Base-by-base conservation (phyloP, 2,113 vertebrate species). In the Amphilophus citrinellus region DNA sequence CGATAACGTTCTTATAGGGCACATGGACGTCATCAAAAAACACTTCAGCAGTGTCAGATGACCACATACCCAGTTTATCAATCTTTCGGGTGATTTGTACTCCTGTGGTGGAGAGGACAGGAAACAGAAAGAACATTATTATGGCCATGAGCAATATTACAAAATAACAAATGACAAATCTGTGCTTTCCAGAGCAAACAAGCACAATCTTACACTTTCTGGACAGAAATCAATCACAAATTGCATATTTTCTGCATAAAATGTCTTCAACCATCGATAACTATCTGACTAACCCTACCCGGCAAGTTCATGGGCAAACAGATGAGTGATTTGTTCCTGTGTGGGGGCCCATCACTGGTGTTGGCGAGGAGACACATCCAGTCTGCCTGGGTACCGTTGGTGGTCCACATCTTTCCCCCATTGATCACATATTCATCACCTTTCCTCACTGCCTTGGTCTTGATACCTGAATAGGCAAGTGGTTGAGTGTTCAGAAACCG, bases 361-460 rank as follows among this genome's bases (percentile, higher is more conserved):
- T 97, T 97, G 75, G 96, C 96, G 7, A 96, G 88, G 3, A 97
- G 94, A 89, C 96, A 97, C 95, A 97, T 97, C 96, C 96, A 96
- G 86, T 98, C 96, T 0, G 96, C 97, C 88, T 97, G 96, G 76
- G 92, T 93, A 3, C 97, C 95, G 0, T 87, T 96, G 0, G 96
- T 97, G 30, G 94, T 96, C 96, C 97, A 97, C 96, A 97, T 97
- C 89, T 97, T 97, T 2, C 97, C 95, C 0, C 96, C 97, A 17
- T 96, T 97, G 83, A 97, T 95, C 47, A 97, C 77, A 13, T 94
- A 96, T 2, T 98, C 96, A 59, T 96, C 86, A 0, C 96, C 96
- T 84, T 96, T 95, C 66, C 89, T 96, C 77, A 96, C 94, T 0
- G 97, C 97, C 15, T 91, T 97, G 0, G 96, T 97, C 89, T 94